A percentile compares a stretch with the other conserved stretches of the same genome.
phyloP scores from a whole-genome alignment of 2,113 vertebrate species.

The Alethe diademata region DNA sequence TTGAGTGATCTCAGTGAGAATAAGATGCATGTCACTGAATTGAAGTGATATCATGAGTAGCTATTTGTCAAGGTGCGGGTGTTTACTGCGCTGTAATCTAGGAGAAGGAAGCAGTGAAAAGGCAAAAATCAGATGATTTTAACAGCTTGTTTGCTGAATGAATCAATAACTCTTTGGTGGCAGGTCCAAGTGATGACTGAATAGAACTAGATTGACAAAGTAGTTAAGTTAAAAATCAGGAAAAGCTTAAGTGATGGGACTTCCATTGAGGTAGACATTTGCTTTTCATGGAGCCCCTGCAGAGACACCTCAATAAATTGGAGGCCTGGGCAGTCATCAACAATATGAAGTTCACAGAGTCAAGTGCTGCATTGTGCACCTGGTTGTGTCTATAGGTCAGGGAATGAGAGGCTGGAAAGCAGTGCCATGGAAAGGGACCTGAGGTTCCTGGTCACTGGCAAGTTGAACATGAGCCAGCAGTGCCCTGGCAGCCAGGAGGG shows the following conservation, averaged over 20 bases:
- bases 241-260: background rate
- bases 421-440: rapidly evolving
- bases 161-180: background rate
- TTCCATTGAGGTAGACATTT: background rate
- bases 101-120: background rate
- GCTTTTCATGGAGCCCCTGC: background rate
- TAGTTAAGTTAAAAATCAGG: background rate
- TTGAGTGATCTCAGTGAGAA: background rate
- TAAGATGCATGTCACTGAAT: background rate
- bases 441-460: rapidly evolving
- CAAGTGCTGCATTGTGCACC: background rate
- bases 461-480: rapidly evolving
- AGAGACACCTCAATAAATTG: background rate
- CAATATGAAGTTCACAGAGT: rapidly evolving
- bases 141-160: background rate
- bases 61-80: background rate
- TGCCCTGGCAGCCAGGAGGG: background rate
- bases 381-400: rapidly evolving
- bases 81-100: background rate
- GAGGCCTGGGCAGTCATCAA: background rate
- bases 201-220: background rate
- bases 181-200: background rate
- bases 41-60: background rate
- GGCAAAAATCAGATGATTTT: background rate
- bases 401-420: background rate